Evolutionary conservation across 2,797 vertebrate genomes (phyloP), one percentile per base, ranked within the genome.

Genomic region (Myripristis murdjan): DNA sequence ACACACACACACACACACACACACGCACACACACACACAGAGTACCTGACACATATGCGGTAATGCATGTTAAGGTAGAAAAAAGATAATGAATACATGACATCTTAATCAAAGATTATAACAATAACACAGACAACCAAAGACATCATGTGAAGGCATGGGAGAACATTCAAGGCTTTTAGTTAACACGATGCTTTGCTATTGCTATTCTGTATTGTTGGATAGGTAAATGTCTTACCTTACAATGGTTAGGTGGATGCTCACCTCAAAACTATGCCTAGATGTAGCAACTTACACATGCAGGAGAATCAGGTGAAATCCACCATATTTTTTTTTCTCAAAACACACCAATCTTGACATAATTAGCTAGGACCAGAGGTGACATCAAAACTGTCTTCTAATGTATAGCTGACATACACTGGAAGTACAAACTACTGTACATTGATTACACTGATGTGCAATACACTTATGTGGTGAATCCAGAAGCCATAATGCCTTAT

Each of bases 41-140:
- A 59, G 57, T 66, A 81, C 81, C 73, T 87, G 64, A 59, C 33
- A 52, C 4, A 28, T 33, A 18, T 57, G 33, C 14, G 18, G 9
- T 57, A 57, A 57, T 11, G 22, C 35, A 20, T 18, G 43, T 18
- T 56, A 56, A 16, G 23, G 33, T n/a, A 33, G 52, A 52, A 24
- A 52, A 28, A 23, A 52, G 49, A 26, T 26, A 28, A 52, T 16
- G 22, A 8, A 15, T 52, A 26, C 26, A 26, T 15, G 49, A 26
- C 24, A 16, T 16, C 24, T 28, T 52, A 52, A 16, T 26, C 15
- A 15, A 26, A 14, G 15, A 28, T 15, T 52, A 4, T 5, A 15
- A 5, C 22, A 51, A 11, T 5, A 26, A 4, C 11, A 51, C 12
- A 51, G 48, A 6, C 1, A 24, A 5, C 28, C 28, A 7, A 31